These are phyloP conservation scores for Eurytoma californica DNA, from an alignment of 2,888 invertebrate species.

Conservation along the genomic window DNA sequence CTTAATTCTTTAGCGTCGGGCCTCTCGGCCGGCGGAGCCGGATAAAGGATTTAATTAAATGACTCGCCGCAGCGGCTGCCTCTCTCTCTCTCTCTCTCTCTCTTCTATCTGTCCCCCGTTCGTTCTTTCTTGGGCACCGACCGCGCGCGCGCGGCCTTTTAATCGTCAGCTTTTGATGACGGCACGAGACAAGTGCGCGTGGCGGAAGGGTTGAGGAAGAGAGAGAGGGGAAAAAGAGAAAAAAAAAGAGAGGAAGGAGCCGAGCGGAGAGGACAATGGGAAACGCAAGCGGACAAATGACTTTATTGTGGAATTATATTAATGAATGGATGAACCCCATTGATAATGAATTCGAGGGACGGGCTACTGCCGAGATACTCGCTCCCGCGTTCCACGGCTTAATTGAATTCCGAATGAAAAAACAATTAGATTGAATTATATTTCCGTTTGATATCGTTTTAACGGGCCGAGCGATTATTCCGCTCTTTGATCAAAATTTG, in stretches of 20 bases:
- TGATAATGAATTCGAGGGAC: constrained; percentile 19
- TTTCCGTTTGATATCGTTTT: no score
- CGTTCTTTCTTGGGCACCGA: constrained; percentile 46
- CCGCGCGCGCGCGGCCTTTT: constrained; percentile 60
- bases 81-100: constrained; percentile 32
- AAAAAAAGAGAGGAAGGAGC: constrained; percentile 1
- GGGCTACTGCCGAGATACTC: background rate
- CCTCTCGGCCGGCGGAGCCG: constrained; percentile 46
- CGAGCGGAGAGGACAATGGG: constrained; percentile 47
- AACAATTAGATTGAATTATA: background rate
- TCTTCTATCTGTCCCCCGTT: constrained; percentile 22
- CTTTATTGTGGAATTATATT: constrained; percentile 50
- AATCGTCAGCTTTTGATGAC: constrained; percentile 62
- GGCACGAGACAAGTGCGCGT: constrained; percentile 43
- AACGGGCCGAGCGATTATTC: no score
- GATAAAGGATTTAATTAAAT: constrained; percentile 59
- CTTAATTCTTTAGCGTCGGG: constrained; percentile 56
- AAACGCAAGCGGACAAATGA: constrained; percentile 51
- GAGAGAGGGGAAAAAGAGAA: constrained; percentile 38
- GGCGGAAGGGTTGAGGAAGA: constrained; percentile 41
- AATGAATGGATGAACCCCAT: constrained; percentile 40
- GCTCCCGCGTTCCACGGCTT: constrained; percentile 7
- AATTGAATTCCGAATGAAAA: constrained; percentile 34
- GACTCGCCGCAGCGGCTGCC: constrained; percentile 49
- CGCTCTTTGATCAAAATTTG: no score